These are phyloP conservation scores for Perca flavescens DNA, from an alignment of 2,113 vertebrate species.

Conservation along the genomic window DNA sequence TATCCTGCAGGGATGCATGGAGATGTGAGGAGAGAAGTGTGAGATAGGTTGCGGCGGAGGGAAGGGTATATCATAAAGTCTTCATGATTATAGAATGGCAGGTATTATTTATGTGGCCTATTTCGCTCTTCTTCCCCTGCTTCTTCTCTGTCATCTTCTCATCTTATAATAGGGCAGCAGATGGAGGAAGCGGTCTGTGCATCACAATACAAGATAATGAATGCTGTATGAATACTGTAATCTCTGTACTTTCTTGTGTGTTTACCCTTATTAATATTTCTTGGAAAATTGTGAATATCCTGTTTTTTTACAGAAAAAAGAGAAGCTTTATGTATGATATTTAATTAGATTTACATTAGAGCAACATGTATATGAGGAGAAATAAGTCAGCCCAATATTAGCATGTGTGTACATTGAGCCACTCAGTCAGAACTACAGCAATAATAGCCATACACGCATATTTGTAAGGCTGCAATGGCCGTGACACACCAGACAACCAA, in stretches of 20 bases:
- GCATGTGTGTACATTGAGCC: background rate
- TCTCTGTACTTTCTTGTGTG: background rate
- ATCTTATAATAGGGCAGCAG: slow-evolving; percentile 19
- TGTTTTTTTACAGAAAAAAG: background rate
- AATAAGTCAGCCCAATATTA: background rate
- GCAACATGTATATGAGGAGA: background rate
- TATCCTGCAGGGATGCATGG: slow-evolving; percentile 81
- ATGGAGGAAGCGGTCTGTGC: slow-evolving; percentile 26
- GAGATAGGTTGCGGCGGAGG: background rate
- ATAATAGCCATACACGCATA: background rate
- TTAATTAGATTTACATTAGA: slow-evolving; percentile 4
- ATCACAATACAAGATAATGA: slow-evolving; percentile 24
- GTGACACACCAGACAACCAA: slow-evolving; percentile 3
- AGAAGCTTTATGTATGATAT: background rate
- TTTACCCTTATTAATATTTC: background rate
- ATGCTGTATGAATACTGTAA: slow-evolving; percentile 29
- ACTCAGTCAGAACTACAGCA: background rate
- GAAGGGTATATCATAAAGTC: slow-evolving; percentile 1
- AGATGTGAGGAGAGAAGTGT: slow-evolving; percentile 16
- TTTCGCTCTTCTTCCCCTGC: slow-evolving; percentile 5
- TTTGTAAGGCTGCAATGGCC: background rate
- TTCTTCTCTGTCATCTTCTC: slow-evolving; percentile 26
- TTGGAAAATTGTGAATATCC: background rate
- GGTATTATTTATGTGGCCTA: slow-evolving; percentile 28
- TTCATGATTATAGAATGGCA: slow-evolving; percentile 14